These are phyloP conservation scores for Apodemus speciosus DNA, from an alignment of 2,113 vertebrate species.

Conservation along the genomic window DNA sequence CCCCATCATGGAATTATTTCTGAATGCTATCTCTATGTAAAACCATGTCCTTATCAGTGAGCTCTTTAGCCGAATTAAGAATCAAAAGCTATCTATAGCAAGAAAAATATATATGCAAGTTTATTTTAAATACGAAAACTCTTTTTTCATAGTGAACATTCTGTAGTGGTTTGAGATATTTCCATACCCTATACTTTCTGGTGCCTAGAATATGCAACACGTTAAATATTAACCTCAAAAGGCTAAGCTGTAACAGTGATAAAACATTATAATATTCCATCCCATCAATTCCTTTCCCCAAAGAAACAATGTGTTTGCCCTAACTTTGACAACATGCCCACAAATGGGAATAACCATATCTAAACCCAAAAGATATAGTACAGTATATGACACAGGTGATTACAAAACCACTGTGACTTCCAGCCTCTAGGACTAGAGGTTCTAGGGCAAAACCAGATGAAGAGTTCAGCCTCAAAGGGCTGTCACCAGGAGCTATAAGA, in stretches of 20 bases:
- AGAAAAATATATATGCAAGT: background rate
- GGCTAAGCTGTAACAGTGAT: background rate
- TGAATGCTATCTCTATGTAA: background rate
- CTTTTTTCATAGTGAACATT: background rate
- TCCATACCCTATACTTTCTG: background rate
- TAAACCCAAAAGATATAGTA: background rate
- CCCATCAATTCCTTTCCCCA: background rate
- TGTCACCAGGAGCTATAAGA: background rate
- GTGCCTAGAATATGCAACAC: background rate
- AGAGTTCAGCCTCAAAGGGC: background rate
- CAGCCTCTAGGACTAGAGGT: background rate
- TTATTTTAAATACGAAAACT: constrained; percentile 9
- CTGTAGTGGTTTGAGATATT: background rate
- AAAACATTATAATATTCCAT: background rate
- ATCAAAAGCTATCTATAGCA: background rate
- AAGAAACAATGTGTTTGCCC: background rate
- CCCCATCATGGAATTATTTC: background rate
- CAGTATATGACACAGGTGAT: background rate
- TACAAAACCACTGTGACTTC: background rate
- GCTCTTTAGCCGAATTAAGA: background rate
- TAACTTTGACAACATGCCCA: background rate
- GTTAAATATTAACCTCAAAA: background rate
- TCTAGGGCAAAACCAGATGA: background rate
- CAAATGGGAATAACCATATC: background rate
- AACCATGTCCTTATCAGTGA: background rate